Conservation (phyloP, 2,797 vertebrate genomes). For the Gephyroberyx darwinii region DNA sequence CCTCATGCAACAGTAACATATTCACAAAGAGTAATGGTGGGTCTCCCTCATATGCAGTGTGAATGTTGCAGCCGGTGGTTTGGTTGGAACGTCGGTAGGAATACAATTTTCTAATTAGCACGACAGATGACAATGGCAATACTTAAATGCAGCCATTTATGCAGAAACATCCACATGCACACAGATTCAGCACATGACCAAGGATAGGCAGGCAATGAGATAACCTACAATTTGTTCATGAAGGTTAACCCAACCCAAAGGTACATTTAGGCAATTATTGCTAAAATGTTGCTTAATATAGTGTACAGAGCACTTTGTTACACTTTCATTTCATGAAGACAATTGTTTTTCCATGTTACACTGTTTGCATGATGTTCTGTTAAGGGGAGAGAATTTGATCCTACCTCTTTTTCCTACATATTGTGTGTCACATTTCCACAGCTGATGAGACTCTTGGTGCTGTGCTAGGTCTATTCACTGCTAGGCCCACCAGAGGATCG, state of each 20-base stretch:
- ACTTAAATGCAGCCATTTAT: not conserved
- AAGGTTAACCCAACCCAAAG: not conserved
- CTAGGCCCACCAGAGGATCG: conserved; percentile 57
- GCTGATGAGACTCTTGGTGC: conserved; percentile 44
- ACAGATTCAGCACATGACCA: too few species aligned
- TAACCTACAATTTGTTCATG: not conserved
- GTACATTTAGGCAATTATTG: too few species aligned
- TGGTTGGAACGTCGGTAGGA: too few species aligned
- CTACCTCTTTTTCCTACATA: conserved; percentile 10
- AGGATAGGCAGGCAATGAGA: not conserved
- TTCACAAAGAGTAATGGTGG: too few species aligned
- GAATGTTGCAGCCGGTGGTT: not conserved
- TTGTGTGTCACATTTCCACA: conserved; percentile 42
- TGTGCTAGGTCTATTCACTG: conserved; percentile 46
- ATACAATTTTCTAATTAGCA: too few species aligned
- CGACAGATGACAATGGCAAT: not conserved
- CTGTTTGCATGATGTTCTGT: too few species aligned
- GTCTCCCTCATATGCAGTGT: not conserved
- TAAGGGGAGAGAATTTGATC: conserved; percentile 11
- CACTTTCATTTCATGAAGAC: not conserved
- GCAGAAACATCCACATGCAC: too few species aligned
- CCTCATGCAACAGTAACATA: too few species aligned
- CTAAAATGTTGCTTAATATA: too few species aligned
- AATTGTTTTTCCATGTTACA: too few species aligned
- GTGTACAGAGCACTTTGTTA: too few species aligned